Percentiles rank a stretch among this genome's conserved stretches.
These are phyloP conservation scores for Leptopilina myrica DNA, from an alignment of 2,888 invertebrate genomes.

Conservation along the genomic window DNA sequence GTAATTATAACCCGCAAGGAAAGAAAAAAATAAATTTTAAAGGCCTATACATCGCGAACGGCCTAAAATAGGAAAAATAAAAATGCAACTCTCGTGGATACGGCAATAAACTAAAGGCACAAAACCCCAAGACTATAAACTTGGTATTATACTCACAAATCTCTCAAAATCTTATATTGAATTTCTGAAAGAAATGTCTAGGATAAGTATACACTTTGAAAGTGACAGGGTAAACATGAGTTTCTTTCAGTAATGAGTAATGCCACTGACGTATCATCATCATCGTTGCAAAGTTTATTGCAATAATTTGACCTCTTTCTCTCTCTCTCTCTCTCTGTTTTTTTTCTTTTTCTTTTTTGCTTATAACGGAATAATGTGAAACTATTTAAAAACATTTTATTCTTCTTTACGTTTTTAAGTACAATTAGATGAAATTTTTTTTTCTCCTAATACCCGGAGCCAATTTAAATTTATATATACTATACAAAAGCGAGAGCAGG, in stretches of 20 bases:
- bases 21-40: not conserved
- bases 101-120: slow-evolving; percentile 32
- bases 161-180: slow-evolving; percentile 36
- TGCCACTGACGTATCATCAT: slow-evolving; percentile 24
- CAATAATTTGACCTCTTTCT: slow-evolving; percentile 28
- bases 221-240: slow-evolving; percentile 34
- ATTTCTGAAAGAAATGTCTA: slow-evolving; percentile 35
- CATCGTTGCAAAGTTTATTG: slow-evolving; percentile 33
- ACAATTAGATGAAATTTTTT: not conserved
- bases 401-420: not conserved
- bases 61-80: slow-evolving; percentile 25
- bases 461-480: slow-evolving; percentile 18
- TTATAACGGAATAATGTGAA: slow-evolving; percentile 33
- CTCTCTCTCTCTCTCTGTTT: too few relatives aligned
- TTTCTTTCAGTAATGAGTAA: slow-evolving; percentile 32
- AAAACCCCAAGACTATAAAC: slow-evolving; percentile 21
- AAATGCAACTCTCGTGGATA: slow-evolving; percentile 8
- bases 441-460: not conserved
- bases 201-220: slow-evolving; percentile 34
- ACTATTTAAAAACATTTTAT: slow-evolving; percentile 17
- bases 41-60: not conserved
- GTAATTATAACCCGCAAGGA: slow-evolving; percentile 21
- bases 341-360: too few relatives aligned
- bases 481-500: not conserved
- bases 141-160: slow-evolving; percentile 37